Evolutionary conservation across 2,888 invertebrate genomes (phyloP).

Genomic region (Yponomeuta malinellus): DNA sequence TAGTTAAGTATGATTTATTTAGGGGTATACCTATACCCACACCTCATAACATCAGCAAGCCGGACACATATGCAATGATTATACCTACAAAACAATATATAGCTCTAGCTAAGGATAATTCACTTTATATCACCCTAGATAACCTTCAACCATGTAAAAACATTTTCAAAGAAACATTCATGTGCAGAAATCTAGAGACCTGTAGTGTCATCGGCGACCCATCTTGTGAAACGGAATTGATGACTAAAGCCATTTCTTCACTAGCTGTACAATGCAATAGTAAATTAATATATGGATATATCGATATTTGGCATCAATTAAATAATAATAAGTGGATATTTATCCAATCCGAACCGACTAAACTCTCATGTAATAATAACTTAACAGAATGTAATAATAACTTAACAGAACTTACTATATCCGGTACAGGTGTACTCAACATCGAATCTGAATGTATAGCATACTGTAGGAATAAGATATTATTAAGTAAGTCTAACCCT

Average conservation of each 20-base stretch:
- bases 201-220: background rate
- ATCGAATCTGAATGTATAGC: too few species aligned
- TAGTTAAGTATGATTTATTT: background rate
- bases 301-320: background rate
- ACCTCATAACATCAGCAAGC: background rate
- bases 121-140: background rate
- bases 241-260: background rate
- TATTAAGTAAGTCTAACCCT: too few species aligned
- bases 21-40: background rate
- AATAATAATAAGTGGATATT: background rate
- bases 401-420: background rate
- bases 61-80: background rate
- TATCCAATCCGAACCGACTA: background rate
- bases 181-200: background rate
- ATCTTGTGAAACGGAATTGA: background rate
- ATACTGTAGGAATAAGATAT: too few species aligned
- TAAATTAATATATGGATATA: background rate
- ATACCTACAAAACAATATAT: background rate
- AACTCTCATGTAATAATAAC: background rate
- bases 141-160: background rate
- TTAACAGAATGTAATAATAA: background rate
- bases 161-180: background rate
- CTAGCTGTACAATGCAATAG: background rate
- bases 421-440: background rate
- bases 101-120: background rate